These are phyloP conservation scores for Minunthozetes semirufus DNA, from an alignment of 2,888 invertebrate genomes.

Conservation along the genomic window DNA sequence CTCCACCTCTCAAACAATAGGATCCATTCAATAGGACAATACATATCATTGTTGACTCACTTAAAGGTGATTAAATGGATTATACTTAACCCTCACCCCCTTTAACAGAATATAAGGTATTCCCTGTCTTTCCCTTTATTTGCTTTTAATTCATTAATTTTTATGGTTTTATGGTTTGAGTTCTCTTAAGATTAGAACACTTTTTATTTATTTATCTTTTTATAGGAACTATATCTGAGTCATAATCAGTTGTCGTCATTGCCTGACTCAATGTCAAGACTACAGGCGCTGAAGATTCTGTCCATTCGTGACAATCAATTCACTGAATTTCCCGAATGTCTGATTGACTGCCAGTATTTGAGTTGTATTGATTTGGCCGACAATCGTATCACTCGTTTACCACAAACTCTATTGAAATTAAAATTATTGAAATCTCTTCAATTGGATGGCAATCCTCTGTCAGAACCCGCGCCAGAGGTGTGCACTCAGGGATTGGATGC, in stretches of 20 bases:
- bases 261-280: background rate
- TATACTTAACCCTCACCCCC: too few species aligned
- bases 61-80: background rate
- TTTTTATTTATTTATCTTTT: background rate
- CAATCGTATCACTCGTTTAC: background rate
- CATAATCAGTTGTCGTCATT: background rate
- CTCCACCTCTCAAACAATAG: constrained; percentile 9
- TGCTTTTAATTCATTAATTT: background rate
- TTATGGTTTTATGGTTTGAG: background rate
- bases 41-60: background rate
- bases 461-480: background rate
- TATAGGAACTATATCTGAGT: constrained; percentile 23
- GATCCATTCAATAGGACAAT: background rate
- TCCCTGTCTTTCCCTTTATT: too few species aligned
- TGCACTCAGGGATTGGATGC: background rate
- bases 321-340: background rate
- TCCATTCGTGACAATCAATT: constrained; percentile 17
- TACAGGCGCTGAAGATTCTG: background rate
- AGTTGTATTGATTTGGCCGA: constrained; percentile 14
- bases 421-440: constrained; percentile 1
- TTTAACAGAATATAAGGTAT: too few species aligned
- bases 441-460: constrained; percentile 8
- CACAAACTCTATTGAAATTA: background rate
- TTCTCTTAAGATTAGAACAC: background rate
- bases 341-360: background rate